Evolutionary conservation across 1,140 invertebrate genomes (phyloP), one percentile per base, ranked within the genome.

Genomic region (Pseudomyrmex sp.): DNA sequence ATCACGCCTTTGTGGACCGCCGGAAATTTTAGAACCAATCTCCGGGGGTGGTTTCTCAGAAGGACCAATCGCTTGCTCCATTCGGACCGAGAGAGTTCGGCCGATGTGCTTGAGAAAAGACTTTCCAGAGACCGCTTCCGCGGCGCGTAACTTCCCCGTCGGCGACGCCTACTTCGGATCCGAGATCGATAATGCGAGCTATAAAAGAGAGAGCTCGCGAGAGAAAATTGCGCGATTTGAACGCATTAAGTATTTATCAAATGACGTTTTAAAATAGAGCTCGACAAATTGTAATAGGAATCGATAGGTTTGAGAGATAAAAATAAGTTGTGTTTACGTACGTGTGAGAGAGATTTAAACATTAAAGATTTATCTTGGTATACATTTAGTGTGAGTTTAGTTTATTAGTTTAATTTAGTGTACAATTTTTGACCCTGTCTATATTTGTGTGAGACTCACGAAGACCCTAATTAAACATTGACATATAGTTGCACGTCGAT

Each of bases 1-100:
- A 88, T 88, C 76, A 77, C 83, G 72, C 85, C 87, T 88, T 87
- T 87, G 87, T 73, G 76, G 75, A 85, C 76, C 48, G 26, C 12
- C 20, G 70, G 75, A 84, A 86, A 87, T 86, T 88, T 88, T 88
- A 88, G 82, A 86, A 72, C 82, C 82, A 88, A 88, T 88, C 87
- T 88, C 82, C 72, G 66, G 83, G 82, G 86, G 82, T 87, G 85
- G 82, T 88, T 61, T 58, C 63, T 63, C 48, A 23, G 26, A 70
- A 80, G 69, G 26, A 54, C 52, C 61, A 62, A 84, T 61, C 83
- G 87, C 82, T 76, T 63, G 54, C 77, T 52, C 68, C 52, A 15
- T 48, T 56, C 10, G 56, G 66, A 68, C 74, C 66, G 15, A 82
- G 35, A 7, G 52, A 9, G 12, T 54, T 13, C 48, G 35, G 76